phyloP scores from a whole-genome alignment of 1,140 invertebrate species.

The Bilobella aurantiaca region DNA sequence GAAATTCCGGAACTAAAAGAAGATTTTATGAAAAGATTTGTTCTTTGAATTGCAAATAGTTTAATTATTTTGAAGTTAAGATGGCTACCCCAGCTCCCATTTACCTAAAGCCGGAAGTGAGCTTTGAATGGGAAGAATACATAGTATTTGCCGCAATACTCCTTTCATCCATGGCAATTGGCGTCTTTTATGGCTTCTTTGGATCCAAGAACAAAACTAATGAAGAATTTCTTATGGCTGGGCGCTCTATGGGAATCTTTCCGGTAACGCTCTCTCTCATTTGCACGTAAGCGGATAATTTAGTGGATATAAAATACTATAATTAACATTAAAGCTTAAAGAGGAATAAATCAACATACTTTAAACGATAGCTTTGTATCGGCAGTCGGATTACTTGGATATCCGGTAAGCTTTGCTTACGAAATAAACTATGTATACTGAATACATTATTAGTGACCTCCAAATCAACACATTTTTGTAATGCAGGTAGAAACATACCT shows the following conservation, averaged over 20 bases:
- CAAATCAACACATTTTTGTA: too few relatives aligned
- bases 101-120: background rate
- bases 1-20: too few relatives aligned
- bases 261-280: constrained; percentile 67
- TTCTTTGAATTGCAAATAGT: too few relatives aligned
- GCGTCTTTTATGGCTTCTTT: constrained; percentile 67
- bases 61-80: too few relatives aligned
- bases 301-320: background rate
- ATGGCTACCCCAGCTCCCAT: background rate
- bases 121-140: constrained; percentile 15
- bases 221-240: constrained; percentile 64
- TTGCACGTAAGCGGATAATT: constrained; percentile 41
- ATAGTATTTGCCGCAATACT: constrained; percentile 43
- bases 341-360: too few relatives aligned
- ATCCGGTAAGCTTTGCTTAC: background rate
- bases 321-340: too few relatives aligned
- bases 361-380: constrained; percentile 44
- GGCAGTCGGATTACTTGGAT: constrained; percentile 30
- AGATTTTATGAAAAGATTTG: too few relatives aligned
- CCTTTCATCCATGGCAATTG: constrained; percentile 60
- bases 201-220: constrained; percentile 60
- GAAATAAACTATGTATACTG: background rate
- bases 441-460: background rate
- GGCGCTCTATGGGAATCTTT: constrained; percentile 60
- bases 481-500: background rate